Conservation (phyloP, 2,113 vertebrate species). For the Pollimyrus isidori region DNA sequence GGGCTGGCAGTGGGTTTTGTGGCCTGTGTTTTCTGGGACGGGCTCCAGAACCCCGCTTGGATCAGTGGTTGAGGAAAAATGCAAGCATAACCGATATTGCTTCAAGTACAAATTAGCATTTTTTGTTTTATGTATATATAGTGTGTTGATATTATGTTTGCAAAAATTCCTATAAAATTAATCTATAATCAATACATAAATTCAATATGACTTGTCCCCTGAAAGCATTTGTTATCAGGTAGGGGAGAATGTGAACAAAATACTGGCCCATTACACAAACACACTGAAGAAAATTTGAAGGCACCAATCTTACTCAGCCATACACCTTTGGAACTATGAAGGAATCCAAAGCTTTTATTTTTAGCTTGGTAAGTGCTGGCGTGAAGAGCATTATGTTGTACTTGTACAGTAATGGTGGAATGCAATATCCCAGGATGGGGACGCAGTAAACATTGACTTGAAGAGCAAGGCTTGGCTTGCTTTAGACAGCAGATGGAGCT, state of each 20-base stretch:
- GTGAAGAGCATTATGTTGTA: neutral
- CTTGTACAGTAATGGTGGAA: neutral
- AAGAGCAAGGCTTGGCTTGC: neutral
- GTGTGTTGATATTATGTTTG: neutral
- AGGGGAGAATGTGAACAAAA: neutral
- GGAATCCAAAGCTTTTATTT: neutral
- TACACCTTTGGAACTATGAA: neutral
- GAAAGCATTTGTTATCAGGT: neutral
- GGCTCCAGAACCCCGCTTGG: neutral
- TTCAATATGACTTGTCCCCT: neutral
- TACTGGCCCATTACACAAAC: neutral
- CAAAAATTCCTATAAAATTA: neutral
- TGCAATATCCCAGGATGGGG: neutral
- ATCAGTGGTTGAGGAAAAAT: neutral
- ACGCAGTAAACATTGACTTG: neutral
- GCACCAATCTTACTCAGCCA: neutral
- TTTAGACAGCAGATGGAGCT: conserved; percentile 8
- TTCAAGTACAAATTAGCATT: neutral
- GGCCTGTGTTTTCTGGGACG: neutral
- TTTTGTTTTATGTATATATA: neutral
- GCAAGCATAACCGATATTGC: neutral
- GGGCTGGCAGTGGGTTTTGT: neutral
- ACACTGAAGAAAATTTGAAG: neutral
- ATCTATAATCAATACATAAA: neutral
- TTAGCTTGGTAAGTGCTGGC: neutral